Percentiles rank a stretch among this genome's conserved stretches.
These are phyloP conservation scores for Saimiri boliviensis DNA, from an alignment of 2,113 vertebrate genomes.

Conservation along the genomic window DNA sequence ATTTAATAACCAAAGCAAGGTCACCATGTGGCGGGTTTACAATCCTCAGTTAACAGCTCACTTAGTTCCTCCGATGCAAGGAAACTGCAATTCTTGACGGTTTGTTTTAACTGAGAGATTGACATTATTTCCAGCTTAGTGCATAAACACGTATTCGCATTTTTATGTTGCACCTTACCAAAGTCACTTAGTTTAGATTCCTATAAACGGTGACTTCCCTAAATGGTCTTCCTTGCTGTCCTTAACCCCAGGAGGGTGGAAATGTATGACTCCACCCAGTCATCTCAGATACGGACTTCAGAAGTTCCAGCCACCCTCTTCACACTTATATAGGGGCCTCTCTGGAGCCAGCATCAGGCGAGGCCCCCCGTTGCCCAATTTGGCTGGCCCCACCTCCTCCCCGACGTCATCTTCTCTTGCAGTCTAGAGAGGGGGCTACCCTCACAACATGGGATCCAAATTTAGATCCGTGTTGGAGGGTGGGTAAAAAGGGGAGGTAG, in stretches of 20 bases:
- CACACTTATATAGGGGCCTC: accelerated
- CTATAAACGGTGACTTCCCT: not conserved
- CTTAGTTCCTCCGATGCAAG: not conserved
- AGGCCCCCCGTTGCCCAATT: not conserved
- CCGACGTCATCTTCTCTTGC: not conserved
- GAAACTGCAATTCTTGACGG: not conserved
- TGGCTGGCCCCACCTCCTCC: not conserved
- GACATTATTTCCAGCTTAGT: not conserved
- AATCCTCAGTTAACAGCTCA: not conserved
- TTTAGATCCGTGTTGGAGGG: not conserved
- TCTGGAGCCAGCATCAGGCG: not conserved
- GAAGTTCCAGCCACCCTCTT: not conserved
- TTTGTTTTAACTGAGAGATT: not conserved
- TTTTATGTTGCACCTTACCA: not conserved
- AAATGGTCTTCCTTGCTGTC: not conserved
- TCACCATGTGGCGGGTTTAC: not conserved
- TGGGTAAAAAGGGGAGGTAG: accelerated
- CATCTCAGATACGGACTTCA: accelerated
- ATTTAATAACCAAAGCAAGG: not conserved
- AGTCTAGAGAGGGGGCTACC: not conserved
- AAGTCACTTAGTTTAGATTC: not conserved
- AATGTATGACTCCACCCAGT: not conserved
- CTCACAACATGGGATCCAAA: not conserved
- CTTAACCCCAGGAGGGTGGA: not conserved
- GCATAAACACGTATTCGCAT: not conserved